Base-by-base conservation (phyloP, 2,113 vertebrate genomes). In the Atlantisia rogersi region DNA sequence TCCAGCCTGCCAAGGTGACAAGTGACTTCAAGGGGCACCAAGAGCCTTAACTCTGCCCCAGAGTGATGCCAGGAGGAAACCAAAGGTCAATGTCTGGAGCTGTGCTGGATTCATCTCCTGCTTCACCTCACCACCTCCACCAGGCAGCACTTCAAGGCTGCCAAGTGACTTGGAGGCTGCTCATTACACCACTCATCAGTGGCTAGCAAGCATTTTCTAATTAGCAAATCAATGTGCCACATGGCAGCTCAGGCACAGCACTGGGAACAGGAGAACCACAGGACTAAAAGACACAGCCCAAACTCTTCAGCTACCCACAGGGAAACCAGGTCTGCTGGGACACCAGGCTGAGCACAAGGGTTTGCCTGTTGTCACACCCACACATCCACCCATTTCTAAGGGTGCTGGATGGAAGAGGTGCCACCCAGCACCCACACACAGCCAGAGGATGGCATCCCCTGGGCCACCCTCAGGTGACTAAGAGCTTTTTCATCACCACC, bases 351-450 rank as follows among this genome's bases (percentile, higher is more conserved):
- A 58, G 44, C 3, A 28, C 60, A 29, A 29, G 79, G 40, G 52
- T 52, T 9, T 56, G 29, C 55, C 64, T 55, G 4, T 17, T n/a
- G 32, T 8, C 56, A 20, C 15, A 3, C 26, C 3, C 4, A 3
- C 4, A 18, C 35, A 42, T 2, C 13, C 35, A 4, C 22, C 28
- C 13, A 26, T 56, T 40, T 31, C 56, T 2, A 29, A 15, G 31
- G 18, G 31, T 3, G 2, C n/a, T 14, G 4, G 28, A 25, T 24
- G 82, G 65, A 29, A 50, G 7, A 1, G 5, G 16, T 22, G 53
- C 26, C 78, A 29, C 62, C 0, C 1, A 60, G 42, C 24, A 17
- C 5, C 29, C 9, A 18, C 4, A 0, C 2, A 35, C 44, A 32
- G 69, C 37, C 2, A 2, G 25, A 7, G 65, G 58, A 37, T 12